Evolutionary conservation across 2,113 vertebrate species (phyloP).

Genomic region (Capreolus pygargus): DNA sequence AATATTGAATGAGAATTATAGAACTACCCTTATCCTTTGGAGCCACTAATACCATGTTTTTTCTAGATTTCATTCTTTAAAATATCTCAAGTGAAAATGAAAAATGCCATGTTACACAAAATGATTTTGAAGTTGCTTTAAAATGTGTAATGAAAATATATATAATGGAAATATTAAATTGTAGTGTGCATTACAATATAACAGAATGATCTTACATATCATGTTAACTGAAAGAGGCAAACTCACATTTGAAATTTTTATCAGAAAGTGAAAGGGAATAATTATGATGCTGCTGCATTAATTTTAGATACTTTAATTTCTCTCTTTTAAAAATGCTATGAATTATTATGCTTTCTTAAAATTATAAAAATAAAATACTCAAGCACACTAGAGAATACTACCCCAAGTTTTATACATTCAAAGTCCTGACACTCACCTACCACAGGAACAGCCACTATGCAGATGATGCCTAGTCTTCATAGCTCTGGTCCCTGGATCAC

Average conservation of each 20-base stretch:
- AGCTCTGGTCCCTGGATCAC: accelerated
- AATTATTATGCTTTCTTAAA: background rate
- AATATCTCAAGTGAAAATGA: background rate
- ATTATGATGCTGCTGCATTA: background rate
- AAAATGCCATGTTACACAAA: background rate
- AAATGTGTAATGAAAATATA: background rate
- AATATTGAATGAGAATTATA: background rate
- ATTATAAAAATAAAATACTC: background rate
- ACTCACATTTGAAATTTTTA: background rate
- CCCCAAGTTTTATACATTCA: background rate
- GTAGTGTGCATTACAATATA: background rate
- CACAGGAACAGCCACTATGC: background rate
- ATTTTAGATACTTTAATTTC: background rate
- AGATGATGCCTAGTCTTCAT: background rate
- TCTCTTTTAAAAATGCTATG: background rate
- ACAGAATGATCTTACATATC: background rate
- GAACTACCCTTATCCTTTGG: background rate
- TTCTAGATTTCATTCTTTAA: background rate
- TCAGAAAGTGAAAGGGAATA: background rate
- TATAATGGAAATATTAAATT: background rate
- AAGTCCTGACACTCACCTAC: background rate
- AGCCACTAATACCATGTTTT: background rate
- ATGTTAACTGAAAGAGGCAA: background rate
- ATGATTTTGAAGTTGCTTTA: background rate
- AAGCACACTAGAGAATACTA: background rate